Conservation (phyloP, 2,888 invertebrate species). For the Neelides folsomi region DNA sequence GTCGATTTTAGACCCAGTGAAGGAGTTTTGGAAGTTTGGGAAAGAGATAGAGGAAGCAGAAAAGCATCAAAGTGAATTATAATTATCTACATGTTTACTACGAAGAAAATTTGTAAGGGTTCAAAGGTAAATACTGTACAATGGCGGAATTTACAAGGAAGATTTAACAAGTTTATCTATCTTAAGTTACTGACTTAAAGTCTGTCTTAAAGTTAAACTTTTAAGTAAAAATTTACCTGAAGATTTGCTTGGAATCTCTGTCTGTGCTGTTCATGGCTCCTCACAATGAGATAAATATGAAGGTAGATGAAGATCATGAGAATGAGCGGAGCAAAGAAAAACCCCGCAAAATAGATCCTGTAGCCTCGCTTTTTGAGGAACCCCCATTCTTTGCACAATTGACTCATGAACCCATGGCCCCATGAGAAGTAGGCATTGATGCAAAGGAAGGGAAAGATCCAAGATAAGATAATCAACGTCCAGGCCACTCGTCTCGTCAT, state of each 20-base stretch:
- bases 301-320: slow-evolving; percentile 49
- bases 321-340: slow-evolving; percentile 47
- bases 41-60: too few relatives aligned
- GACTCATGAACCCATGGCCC: slow-evolving; percentile 39
- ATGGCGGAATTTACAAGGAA: too few relatives aligned
- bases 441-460: slow-evolving; percentile 45
- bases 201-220: too few relatives aligned
- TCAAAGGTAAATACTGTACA: too few relatives aligned
- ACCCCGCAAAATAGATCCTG: slow-evolving; percentile 42
- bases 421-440: slow-evolving; percentile 44
- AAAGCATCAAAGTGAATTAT: too few relatives aligned
- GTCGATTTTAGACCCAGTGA: too few relatives aligned
- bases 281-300: slow-evolving; percentile 48
- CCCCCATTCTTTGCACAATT: slow-evolving; percentile 17
- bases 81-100: too few relatives aligned
- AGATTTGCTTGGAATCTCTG: slow-evolving; percentile 36
- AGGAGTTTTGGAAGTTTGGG: too few relatives aligned
- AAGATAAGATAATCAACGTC: slow-evolving; percentile 43
- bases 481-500: slow-evolving; percentile 45
- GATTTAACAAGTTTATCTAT: too few relatives aligned
- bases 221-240: too few relatives aligned
- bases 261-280: slow-evolving; percentile 43
- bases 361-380: slow-evolving; percentile 39
- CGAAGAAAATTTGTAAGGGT: too few relatives aligned
- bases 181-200: too few relatives aligned